Percentiles rank a stretch among this genome's conserved stretches.
These are phyloP conservation scores for Naso thynnoides DNA, from an alignment of 2,797 vertebrate genomes.

Conservation along the genomic window DNA sequence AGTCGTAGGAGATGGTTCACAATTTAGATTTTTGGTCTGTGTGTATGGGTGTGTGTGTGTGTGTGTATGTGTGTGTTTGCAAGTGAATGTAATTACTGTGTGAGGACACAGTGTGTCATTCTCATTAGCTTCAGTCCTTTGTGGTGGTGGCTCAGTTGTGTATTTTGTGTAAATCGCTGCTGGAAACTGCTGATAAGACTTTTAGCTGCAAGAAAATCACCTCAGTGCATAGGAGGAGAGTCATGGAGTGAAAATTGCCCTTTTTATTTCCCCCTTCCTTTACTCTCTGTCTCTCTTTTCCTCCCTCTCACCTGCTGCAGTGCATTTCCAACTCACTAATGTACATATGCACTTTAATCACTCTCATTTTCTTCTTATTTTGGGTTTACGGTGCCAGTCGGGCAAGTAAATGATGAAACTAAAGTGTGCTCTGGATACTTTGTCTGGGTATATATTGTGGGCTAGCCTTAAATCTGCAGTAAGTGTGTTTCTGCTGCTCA, in stretches of 20 bases:
- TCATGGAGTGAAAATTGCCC: conserved; percentile 7
- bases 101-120: conserved; percentile 19
- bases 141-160: conserved; percentile 12
- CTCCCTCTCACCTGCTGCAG: conserved; percentile 4
- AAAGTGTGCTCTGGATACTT: background rate
- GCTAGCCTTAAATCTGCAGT: conserved; percentile 11
- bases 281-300: background rate
- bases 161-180: conserved; percentile 34
- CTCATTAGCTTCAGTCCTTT: conserved; percentile 28
- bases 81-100: conserved; percentile 1
- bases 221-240: conserved; percentile 11
- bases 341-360: conserved; percentile 10
- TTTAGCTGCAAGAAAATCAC: conserved; percentile 39
- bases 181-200: conserved; percentile 47
- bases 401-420: background rate
- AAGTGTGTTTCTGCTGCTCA: conserved; percentile 36
- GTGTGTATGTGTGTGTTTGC: background rate
- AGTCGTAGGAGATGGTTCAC: background rate
- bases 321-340: conserved; percentile 6
- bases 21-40: background rate
- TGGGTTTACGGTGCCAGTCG: conserved; percentile 1
- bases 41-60: conserved; percentile 3
- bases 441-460: conserved; percentile 6
- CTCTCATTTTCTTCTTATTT: background rate
- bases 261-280: background rate